A percentile compares a stretch with the other conserved stretches of the same genome.
phyloP scores from a whole-genome alignment of 2,113 vertebrate genomes.

The Oncorhynchus nerka region DNA sequence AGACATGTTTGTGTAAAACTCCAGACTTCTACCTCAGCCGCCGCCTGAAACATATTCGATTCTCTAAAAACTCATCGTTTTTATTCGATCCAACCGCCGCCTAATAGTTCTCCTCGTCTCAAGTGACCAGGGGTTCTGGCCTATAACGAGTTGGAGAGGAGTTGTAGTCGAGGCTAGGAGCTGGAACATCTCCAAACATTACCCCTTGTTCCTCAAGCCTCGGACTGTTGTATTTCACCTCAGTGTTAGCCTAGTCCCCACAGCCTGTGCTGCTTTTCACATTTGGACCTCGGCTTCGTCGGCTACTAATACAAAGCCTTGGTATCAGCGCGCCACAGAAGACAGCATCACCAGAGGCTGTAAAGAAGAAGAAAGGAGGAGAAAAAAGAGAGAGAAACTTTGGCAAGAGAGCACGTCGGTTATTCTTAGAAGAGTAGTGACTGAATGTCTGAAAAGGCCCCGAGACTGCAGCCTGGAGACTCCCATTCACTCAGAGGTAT shows the following conservation, averaged over 20 bases:
- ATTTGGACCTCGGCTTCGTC: conserved; percentile 61
- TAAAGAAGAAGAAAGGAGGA: conserved; percentile 35
- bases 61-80: conserved; percentile 53
- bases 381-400: conserved; percentile 13
- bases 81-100: conserved; percentile 48
- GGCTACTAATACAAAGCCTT: conserved; percentile 41
- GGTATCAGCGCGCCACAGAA: conserved; percentile 57
- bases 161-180: not conserved
- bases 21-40: conserved; percentile 36
- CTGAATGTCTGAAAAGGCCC: conserved; percentile 75
- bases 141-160: conserved; percentile 61
- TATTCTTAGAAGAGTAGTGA: conserved; percentile 75
- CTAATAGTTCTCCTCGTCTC: conserved; percentile 50
- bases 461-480: conserved; percentile 47
- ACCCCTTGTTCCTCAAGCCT: conserved; percentile 46
- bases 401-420: conserved; percentile 55
- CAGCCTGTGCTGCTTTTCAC: conserved; percentile 65
- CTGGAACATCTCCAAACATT: conserved; percentile 67
- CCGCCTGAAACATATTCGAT: conserved; percentile 43
- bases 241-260: conserved; percentile 12
- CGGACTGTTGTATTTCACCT: not conserved
- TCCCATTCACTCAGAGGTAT: conserved; percentile 62
- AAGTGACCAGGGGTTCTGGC: conserved; percentile 49
- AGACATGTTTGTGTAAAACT: conserved; percentile 46
- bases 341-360: conserved; percentile 46